These are phyloP conservation scores for Neodontobutis hainanensis DNA, from an alignment of 2,113 vertebrate species.

Conservation along the genomic window DNA sequence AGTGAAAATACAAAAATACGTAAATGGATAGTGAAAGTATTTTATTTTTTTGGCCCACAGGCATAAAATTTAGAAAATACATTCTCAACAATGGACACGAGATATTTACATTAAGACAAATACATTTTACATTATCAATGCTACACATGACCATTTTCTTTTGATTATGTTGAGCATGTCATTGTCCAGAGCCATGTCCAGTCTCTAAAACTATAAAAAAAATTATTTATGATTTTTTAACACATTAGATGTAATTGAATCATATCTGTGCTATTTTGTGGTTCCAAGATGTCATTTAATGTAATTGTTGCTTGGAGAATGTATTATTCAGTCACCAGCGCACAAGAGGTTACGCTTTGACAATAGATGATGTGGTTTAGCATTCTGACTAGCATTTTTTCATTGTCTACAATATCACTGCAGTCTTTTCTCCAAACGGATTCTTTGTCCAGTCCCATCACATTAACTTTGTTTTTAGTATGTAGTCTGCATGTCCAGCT, in stretches of 20 bases:
- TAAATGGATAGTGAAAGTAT: too few relatives aligned
- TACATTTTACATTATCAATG: too few relatives aligned
- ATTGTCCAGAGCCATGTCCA: neutral
- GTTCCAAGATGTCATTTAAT: neutral
- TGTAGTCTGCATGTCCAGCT: neutral
- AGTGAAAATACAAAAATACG: too few relatives aligned
- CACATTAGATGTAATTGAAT: neutral
- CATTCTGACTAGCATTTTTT: neutral
- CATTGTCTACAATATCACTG: slow-evolving; percentile 5
- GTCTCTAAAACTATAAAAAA: neutral
- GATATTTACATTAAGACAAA: too few relatives aligned
- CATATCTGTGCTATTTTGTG: slow-evolving; percentile 1
- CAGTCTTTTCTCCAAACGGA: neutral
- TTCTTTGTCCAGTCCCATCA: neutral
- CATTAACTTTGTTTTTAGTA: neutral
- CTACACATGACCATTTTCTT: too few relatives aligned
- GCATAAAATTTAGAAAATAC: too few relatives aligned
- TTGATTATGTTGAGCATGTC: too few relatives aligned
- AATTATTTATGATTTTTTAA: neutral
- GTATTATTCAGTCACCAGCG: neutral
- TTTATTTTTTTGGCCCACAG: too few relatives aligned
- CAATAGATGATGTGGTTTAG: neutral
- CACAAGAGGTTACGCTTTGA: slow-evolving; percentile 4
- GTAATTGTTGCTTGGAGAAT: neutral
- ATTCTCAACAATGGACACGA: too few relatives aligned